A percentile compares a stretch with the other conserved stretches of the same genome.
These are phyloP conservation scores for Anoncus sp. DNA, from an alignment of 2,888 invertebrate species.

Conservation along the genomic window DNA sequence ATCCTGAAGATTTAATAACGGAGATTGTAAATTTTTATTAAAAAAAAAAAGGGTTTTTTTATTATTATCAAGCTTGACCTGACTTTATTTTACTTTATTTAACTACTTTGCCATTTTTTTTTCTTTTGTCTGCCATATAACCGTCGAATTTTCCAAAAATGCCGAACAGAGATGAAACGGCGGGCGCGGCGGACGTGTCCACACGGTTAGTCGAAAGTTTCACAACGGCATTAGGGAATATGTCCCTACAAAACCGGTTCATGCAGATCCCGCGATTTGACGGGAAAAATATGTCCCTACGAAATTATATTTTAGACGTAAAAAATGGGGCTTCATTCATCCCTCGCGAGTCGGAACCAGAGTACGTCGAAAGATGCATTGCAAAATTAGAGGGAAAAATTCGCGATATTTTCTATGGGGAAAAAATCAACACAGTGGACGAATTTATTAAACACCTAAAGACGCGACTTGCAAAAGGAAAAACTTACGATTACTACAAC, in stretches of 20 bases:
- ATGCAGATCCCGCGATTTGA: constrained; percentile 10
- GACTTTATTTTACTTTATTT: too few relatives aligned
- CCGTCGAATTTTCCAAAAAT: too few relatives aligned
- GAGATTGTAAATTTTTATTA: too few relatives aligned
- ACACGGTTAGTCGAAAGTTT: not conserved
- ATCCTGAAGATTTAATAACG: too few relatives aligned
- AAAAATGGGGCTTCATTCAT: constrained; percentile 20
- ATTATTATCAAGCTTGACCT: too few relatives aligned
- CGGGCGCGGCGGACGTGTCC: too few relatives aligned
- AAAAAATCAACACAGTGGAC: constrained; percentile 3
- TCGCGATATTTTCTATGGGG: constrained; percentile 31
- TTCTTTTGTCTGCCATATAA: too few relatives aligned
- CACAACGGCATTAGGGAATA: not conserved
- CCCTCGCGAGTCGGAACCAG: not conserved
- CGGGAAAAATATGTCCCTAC: constrained; percentile 34
- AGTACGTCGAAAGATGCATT: constrained; percentile 26
- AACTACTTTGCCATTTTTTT: too few relatives aligned
- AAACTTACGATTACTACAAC: constrained; percentile 30
- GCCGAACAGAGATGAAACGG: too few relatives aligned
- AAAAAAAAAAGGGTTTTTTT: too few relatives aligned
- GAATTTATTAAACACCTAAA: constrained; percentile 28
- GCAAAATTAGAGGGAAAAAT: constrained; percentile 19
- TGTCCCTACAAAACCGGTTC: not conserved
- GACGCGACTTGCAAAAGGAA: constrained; percentile 15
- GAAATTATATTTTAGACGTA: constrained; percentile 11